phyloP scores from a whole-genome alignment of 92 coral and sea anemone genomes.

The Epizoanthus scotinus region DNA sequence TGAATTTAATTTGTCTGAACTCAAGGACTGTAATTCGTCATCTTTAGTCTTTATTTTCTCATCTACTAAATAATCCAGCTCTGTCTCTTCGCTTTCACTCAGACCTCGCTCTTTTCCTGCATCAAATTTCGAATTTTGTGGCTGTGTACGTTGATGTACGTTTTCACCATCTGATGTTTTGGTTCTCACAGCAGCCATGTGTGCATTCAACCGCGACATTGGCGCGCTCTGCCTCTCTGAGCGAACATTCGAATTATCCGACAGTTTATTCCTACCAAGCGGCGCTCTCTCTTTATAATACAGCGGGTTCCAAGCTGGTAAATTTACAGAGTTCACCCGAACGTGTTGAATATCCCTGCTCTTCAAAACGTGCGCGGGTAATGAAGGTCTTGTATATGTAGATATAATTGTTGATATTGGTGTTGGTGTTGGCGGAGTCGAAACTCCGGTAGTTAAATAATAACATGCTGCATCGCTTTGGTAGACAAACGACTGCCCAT shows the following conservation, averaged over 20 bases:
- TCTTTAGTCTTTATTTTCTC: not conserved
- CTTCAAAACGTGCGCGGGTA: not conserved
- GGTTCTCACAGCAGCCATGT: constrained; percentile 10
- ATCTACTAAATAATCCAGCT: not conserved
- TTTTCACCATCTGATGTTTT: not conserved
- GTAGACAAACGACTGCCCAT: constrained; percentile 78
- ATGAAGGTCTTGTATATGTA: not conserved
- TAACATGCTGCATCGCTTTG: constrained; percentile 69
- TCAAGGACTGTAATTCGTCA: not conserved
- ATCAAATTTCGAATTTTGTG: not conserved
- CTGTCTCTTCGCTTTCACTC: not conserved
- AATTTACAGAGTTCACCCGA: not conserved
- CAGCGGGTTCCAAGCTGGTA: constrained; percentile 5
- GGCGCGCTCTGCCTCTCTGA: constrained; percentile 13
- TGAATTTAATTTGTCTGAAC: not conserved
- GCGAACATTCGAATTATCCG: not conserved
- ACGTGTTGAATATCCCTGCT: constrained; percentile 2
- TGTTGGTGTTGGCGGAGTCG: not conserved
- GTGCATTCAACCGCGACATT: constrained; percentile 21
- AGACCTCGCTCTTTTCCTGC: not conserved
- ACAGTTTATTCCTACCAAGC: not conserved
- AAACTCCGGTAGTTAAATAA: not conserved
- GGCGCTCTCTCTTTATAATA: not conserved
- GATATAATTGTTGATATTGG: constrained; percentile 1
- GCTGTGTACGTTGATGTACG: not conserved